Evolutionary conservation across 2,888 invertebrate genomes (phyloP).

Genomic region (Salticus scenicus): DNA sequence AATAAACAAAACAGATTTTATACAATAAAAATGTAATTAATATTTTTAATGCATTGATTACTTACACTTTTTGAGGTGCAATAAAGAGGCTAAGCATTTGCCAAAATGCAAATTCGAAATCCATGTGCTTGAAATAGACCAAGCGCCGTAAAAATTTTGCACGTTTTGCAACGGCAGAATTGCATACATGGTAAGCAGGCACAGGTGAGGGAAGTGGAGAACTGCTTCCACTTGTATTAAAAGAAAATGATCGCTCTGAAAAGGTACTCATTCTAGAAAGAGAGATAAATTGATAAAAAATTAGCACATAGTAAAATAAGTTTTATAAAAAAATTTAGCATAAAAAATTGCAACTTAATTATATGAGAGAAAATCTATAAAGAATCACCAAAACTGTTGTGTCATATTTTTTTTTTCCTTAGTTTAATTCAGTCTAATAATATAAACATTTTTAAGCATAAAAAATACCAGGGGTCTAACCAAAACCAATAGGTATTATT

Average conservation of each 20-base stretch:
- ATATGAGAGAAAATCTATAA: too few species aligned
- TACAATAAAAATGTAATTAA: too few species aligned
- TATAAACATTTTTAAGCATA: too few species aligned
- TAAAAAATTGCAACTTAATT: too few species aligned
- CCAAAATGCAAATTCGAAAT: slow-evolving; percentile 99
- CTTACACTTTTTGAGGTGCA: slow-evolving; percentile 92
- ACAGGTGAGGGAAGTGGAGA: slow-evolving; percentile 57
- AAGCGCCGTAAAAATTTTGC: slow-evolving; percentile 85
- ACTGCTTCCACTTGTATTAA: slow-evolving; percentile 42
- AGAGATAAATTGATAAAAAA: not conserved
- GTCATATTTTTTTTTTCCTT: too few species aligned
- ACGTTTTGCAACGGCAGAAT: slow-evolving; percentile 62
- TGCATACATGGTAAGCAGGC: slow-evolving; percentile 41
- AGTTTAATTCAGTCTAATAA: too few species aligned
- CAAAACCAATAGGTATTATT: too few species aligned
- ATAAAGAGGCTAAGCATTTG: slow-evolving; percentile 97
- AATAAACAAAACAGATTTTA: too few species aligned
- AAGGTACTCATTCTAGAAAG: slow-evolving; percentile 46
- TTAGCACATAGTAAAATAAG: not conserved
- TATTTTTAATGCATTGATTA: slow-evolving; percentile 67
- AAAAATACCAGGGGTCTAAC: too few species aligned
- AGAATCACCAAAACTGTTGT: too few species aligned
- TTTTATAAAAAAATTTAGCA: too few species aligned
- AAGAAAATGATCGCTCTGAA: slow-evolving; percentile 48
- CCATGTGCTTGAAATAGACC: slow-evolving; percentile 96